Base-by-base conservation (phyloP, 2,113 vertebrate species). In the Poicephalus meyeri region DNA sequence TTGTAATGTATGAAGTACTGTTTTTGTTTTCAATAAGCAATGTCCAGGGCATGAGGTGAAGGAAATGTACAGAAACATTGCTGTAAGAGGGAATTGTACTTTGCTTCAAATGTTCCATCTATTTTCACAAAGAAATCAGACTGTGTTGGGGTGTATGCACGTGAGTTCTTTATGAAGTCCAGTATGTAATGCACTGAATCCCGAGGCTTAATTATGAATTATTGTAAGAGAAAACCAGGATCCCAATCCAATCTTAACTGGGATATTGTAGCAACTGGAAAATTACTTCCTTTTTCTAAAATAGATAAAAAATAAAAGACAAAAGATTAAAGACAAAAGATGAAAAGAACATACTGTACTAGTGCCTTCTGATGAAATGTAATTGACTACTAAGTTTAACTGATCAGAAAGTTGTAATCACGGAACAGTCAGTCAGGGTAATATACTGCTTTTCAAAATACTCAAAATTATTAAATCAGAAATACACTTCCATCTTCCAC, bases 361-460 rank as follows among this genome's bases (percentile, higher is more conserved):
- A 80, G 70, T 86, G 25, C 8, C 29, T 76, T 78, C 61, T 55
- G 52, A 71, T 65, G 71, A 79, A 93, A 73, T 39, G 14, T 39
- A 96, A 80, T 80, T 83, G 61, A 81, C 47, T 71, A 10, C 49
- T 89, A 90, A 46, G 16, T 55, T 71, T 72, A 80, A 86, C 64
- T 68, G 58, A 94, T 89, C 74, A 83, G 42, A 91, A 96, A 83
- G 12, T 33, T 77, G 52, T 56, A 94, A 93, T 56, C 2, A 14
- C 42, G 55, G 61, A 93, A 47, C 6, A 92, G 56, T 79, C 16
- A 86, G 50, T 1, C 56, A 58, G 56, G 56, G 4, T 35, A 94
- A 86, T 39, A 82, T 37, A 33, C 28, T 89, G 28, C 42, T 95
- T 96, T 87, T 89, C 44, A 79, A 87, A 93, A 64, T 88, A 86